Evolutionary conservation across 2,113 vertebrate species (phyloP).

Genomic region (Heterochromis multidens): DNA sequence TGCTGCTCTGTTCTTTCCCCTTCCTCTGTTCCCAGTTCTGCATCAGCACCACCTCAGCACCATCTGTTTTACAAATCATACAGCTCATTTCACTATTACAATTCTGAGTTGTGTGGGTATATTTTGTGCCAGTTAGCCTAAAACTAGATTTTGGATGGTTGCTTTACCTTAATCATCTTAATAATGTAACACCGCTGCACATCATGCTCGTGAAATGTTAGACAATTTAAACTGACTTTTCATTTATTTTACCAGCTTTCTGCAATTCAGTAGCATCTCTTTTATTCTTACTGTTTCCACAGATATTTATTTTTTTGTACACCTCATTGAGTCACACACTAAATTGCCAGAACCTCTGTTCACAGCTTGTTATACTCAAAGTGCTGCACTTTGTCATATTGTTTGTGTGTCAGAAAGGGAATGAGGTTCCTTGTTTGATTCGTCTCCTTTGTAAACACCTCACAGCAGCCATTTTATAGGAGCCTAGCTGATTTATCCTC

Average conservation of each 20-base stretch:
- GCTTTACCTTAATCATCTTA: no score
- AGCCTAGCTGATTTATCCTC: not conserved
- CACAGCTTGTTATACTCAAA: not conserved
- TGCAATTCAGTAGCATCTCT: not conserved
- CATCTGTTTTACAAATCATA: no score
- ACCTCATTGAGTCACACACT: not conserved
- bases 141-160: no score
- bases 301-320: not conserved
- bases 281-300: not conserved
- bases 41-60: no score
- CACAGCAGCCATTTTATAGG: not conserved
- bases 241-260: not conserved
- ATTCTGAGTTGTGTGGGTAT: no score
- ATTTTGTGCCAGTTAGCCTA: no score
- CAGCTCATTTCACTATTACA: no score
- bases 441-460: not conserved
- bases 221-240: not conserved
- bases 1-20: no score
- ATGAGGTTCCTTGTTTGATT: not conserved
- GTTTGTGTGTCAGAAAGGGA: slow-evolving; percentile 13
- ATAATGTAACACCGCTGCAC: no score
- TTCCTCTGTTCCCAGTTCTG: no score
- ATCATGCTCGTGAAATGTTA: not conserved
- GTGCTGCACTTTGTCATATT: not conserved
- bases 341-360: not conserved